Conservation (phyloP, 2,797 vertebrate genomes). For the Presbytis comata region DNA sequence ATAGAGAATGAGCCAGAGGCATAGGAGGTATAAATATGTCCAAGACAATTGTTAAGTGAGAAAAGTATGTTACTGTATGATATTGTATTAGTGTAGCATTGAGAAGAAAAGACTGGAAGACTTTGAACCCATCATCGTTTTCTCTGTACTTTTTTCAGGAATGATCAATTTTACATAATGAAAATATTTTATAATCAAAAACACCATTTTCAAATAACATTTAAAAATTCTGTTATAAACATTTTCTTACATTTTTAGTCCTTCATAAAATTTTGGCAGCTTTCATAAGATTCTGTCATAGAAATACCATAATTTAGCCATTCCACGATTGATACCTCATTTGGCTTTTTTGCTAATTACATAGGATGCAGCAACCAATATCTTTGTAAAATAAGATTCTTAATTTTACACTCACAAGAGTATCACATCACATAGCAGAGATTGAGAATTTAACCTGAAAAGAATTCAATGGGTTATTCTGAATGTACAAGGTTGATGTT, state of each 20-base stretch:
- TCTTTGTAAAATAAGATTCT: neutral
- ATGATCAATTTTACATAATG: neutral
- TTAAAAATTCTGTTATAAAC: neutral
- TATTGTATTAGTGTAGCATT: neutral
- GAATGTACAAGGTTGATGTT: neutral
- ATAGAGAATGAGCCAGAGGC: neutral
- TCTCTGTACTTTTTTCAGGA: constrained; percentile 6
- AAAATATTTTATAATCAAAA: constrained; percentile 40
- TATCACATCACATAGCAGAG: neutral
- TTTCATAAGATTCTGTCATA: constrained; percentile 23
- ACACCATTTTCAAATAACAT: constrained; percentile 1
- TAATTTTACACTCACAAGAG: neutral
- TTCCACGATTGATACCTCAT: neutral
- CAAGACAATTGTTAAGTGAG: constrained; percentile 4
- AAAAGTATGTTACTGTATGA: neutral
- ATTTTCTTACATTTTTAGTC: neutral
- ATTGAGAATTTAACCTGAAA: neutral
- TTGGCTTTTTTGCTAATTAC: neutral
- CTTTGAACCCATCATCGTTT: neutral
- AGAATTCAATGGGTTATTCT: neutral
- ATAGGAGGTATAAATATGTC: neutral
- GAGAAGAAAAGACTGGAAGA: neutral
- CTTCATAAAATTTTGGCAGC: neutral
- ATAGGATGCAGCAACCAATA: neutral
- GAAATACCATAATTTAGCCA: neutral